Conservation (phyloP, 2,113 vertebrate genomes). For the Ceratotherium simum region DNA sequence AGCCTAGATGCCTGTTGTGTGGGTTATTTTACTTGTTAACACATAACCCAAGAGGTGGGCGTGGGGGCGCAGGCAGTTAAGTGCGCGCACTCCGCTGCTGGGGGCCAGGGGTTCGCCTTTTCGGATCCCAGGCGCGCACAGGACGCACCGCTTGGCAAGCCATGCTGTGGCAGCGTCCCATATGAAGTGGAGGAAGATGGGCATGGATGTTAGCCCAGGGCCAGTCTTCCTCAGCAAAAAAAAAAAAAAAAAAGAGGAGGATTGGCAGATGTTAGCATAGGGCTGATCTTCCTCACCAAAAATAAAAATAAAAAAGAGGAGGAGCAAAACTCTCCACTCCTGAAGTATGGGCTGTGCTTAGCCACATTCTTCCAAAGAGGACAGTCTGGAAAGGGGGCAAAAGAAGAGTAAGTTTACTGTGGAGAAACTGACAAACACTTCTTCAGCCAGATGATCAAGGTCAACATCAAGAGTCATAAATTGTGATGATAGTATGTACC, state of each 20-base stretch:
- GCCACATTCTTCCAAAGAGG: neutral
- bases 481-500: neutral
- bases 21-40: constrained; percentile 22
- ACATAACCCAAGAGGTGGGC: neutral
- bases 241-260: too few relatives aligned
- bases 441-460: neutral
- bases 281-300: too few relatives aligned
- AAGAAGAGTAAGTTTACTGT: neutral
- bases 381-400: neutral
- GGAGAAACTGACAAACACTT: neutral
- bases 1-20: neutral
- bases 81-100: too few relatives aligned
- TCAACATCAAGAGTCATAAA: neutral
- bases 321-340: neutral
- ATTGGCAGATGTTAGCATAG: too few relatives aligned
- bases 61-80: neutral
- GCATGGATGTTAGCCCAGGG: too few relatives aligned
- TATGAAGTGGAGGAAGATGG: too few relatives aligned
- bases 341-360: neutral
- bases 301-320: neutral
- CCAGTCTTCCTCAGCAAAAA: too few relatives aligned
- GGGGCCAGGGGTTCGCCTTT: too few relatives aligned
- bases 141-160: too few relatives aligned
- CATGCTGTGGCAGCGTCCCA: too few relatives aligned
- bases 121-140: too few relatives aligned